Conservation (phyloP, 1,140 invertebrate species). For the Oppia nitens region DNA sequence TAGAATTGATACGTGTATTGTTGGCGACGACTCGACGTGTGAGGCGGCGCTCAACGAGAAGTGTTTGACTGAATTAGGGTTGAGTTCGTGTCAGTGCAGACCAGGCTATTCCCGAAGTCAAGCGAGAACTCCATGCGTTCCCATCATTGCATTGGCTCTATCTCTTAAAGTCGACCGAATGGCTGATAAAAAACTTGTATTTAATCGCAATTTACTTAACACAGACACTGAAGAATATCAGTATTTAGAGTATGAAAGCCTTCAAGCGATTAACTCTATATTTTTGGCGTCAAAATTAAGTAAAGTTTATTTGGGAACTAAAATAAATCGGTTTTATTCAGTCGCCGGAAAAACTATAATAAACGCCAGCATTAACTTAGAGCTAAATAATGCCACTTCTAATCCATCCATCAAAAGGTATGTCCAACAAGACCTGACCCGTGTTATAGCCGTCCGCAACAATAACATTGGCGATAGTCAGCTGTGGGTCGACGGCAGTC, state of each 20-base stretch:
- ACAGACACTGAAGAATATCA: constrained; percentile 60
- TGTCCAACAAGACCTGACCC: constrained; percentile 61
- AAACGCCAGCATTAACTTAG: constrained; percentile 57
- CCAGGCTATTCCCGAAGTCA: constrained; percentile 53
- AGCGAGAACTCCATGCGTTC: constrained; percentile 9
- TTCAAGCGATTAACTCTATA: constrained; percentile 50
- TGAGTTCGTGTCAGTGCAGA: constrained; percentile 76
- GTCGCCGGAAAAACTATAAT: constrained; percentile 45
- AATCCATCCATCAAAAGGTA: constrained; percentile 47
- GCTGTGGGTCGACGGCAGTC: constrained; percentile 57
- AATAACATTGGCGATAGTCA: constrained; percentile 72
- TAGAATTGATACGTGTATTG: constrained; percentile 80
- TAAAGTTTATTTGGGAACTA: constrained; percentile 59
- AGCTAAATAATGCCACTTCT: constrained; percentile 42
- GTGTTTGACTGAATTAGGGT: constrained; percentile 68
- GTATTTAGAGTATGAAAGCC: constrained; percentile 60
- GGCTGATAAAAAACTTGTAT: constrained; percentile 51
- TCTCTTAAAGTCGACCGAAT: constrained; percentile 63
- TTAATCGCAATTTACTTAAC: constrained; percentile 52
- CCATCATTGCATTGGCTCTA: constrained; percentile 43
- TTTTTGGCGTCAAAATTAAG: constrained; percentile 48
- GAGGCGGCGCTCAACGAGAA: constrained; percentile 66
- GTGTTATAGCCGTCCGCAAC: constrained; percentile 55
- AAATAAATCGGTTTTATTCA: constrained; percentile 62
- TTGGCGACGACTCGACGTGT: constrained; percentile 80